Percentiles rank a stretch among this genome's conserved stretches.
These are phyloP conservation scores for Recurvirostra avosetta DNA, from an alignment of 2,113 vertebrate genomes.

Conservation along the genomic window DNA sequence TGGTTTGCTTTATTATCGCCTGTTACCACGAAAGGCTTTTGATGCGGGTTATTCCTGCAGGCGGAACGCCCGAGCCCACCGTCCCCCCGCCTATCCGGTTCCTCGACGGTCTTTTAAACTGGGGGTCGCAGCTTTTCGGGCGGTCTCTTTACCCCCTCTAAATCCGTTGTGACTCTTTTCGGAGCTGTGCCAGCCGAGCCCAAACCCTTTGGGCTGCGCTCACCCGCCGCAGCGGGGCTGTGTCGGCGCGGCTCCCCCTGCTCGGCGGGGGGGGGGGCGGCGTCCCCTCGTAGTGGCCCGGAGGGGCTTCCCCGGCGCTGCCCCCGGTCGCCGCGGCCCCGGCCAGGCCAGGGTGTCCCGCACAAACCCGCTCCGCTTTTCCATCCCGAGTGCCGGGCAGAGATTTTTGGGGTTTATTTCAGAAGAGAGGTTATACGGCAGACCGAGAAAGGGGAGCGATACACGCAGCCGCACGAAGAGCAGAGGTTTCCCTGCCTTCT, in stretches of 20 bases:
- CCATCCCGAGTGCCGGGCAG: not conserved
- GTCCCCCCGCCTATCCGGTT: no score
- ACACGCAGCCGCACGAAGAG: not conserved
- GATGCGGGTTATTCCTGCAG: not conserved
- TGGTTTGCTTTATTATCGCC: not conserved
- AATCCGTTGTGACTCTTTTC: not conserved
- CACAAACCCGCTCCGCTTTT: not conserved
- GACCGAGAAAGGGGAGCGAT: not conserved
- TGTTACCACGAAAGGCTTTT: not conserved
- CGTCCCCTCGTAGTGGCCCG: not conserved
- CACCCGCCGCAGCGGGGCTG: not conserved
- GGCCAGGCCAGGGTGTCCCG: not conserved
- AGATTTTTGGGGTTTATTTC: not conserved
- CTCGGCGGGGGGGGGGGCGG: no score
- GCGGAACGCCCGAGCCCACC: not conserved
- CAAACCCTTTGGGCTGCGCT: not conserved
- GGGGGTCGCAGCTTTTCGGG: not conserved
- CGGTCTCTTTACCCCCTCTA: not conserved
- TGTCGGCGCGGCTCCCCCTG: no score
- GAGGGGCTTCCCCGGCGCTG: not conserved
- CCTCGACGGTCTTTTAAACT: not conserved
- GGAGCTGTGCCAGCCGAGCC: no score
- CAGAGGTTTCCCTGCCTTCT: not conserved
- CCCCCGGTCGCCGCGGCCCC: rapidly evolving
- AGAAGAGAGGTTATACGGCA: not conserved